Evolutionary conservation across 2,797 vertebrate species (phyloP), one percentile per base, ranked within the genome.

Genomic region (Oryzias dopingdopingensis): DNA sequence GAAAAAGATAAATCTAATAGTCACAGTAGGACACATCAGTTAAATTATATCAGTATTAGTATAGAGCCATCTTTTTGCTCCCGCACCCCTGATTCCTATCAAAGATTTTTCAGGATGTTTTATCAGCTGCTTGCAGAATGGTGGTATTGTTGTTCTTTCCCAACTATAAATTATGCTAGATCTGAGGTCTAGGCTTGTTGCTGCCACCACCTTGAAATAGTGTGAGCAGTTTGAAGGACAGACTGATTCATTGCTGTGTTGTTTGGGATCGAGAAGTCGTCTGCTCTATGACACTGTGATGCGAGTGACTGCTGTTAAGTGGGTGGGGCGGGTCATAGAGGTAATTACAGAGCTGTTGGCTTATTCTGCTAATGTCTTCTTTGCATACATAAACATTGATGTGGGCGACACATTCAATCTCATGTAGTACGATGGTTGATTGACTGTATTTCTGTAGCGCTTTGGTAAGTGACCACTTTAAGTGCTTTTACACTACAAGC

Each of bases 291-390:
- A 37, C 32, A 12, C 32, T 12, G 32, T 37, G 44, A 51, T 46
- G 62, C 41, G 54, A 51, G 45, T 23, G 51, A 46, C 46, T 59
- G 13, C 20, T 5, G 45, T 45, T 65, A 56, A 60, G 49, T 24
- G 49, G 56, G 46, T 59, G 49, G n/a, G 12, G 6, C 22, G 24
- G 42, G 22, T 50, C 49, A 15, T 17, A 29, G 17, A 26, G 14
- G 61, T 58, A 41, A 61, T 64, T 15, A 22, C 1, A 61, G 37
- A 22, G 26, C 43, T 24, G 8, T n/a, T 45, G 6, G 29, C 61
- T 59, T 1, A 0, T n/a, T 47, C 62, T 14, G 17, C 32, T 12
- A 37, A 37, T 15, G 2, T 55, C 49, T 7, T 40, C 40, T 10
- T 50, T 17, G 51, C 42, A 10, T 44, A 32, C 46, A 8, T 37